phyloP scores from a whole-genome alignment of 2,113 vertebrate species.

The Lepus europaeus region DNA sequence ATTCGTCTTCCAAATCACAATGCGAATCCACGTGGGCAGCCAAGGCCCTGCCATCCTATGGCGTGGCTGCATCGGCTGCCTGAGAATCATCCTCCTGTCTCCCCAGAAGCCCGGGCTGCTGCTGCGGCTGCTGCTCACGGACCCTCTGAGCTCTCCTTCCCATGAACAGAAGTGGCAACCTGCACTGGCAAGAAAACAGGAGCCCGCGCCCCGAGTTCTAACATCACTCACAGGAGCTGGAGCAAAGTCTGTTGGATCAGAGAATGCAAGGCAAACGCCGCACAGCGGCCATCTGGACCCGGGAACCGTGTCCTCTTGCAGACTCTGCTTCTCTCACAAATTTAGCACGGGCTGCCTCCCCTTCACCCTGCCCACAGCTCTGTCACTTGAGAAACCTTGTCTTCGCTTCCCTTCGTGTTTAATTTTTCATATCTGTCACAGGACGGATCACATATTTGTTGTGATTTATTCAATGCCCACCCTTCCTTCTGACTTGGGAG shows the following conservation, averaged over 20 bases:
- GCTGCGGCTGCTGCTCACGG: neutral
- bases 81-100: neutral
- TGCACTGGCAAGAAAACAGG: neutral
- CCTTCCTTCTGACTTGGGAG: conserved; percentile 87
- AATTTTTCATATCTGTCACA: conserved; percentile 87
- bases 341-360: conserved; percentile 73
- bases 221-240: neutral
- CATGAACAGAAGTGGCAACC: neutral
- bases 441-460: conserved; percentile 90
- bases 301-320: conserved; percentile 71
- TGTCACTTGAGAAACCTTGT: conserved; percentile 81
- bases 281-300: conserved; percentile 75
- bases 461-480: conserved; percentile 89
- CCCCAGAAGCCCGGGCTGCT: neutral
- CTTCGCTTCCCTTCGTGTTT: conserved; percentile 83
- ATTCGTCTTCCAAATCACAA: conserved; percentile 43
- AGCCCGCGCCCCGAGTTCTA: neutral
- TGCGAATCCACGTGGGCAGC: neutral
- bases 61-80: neutral
- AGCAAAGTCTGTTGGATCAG: conserved; percentile 52
- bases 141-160: neutral
- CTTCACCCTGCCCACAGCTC: conserved; percentile 65
- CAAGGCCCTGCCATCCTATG: neutral
- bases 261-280: conserved; percentile 57
- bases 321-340: conserved; percentile 62